A percentile compares a stretch with the other conserved stretches of the same genome.
Evolutionary conservation across 1,140 invertebrate species (phyloP).

Genomic region (Hycleus phaleratus): DNA sequence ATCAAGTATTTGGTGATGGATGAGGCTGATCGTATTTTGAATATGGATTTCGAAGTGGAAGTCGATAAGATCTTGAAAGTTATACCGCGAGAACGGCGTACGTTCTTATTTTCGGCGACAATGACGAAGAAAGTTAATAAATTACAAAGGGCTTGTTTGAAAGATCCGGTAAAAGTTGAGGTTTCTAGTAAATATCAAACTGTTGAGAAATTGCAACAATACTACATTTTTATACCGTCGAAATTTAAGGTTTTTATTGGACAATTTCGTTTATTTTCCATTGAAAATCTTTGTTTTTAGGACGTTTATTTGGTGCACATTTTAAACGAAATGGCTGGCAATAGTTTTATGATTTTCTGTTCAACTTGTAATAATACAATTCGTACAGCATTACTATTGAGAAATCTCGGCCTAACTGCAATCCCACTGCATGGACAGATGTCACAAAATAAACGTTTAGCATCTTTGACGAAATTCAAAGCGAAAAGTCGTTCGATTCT

Average conservation of each 20-base stretch:
- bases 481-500: slow-evolving; percentile 78
- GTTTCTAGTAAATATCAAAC: slow-evolving; percentile 97
- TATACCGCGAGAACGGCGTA: slow-evolving; percentile 80
- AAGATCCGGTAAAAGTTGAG: slow-evolving; percentile 90
- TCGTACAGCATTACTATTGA: slow-evolving; percentile 76
- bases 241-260: slow-evolving; percentile 74
- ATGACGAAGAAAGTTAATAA: slow-evolving; percentile 99
- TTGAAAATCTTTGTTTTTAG: slow-evolving; percentile 42
- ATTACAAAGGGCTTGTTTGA: slow-evolving; percentile 87
- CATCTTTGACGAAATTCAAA: slow-evolving; percentile 89
- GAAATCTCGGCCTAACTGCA: slow-evolving; percentile 82
- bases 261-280: background rate
- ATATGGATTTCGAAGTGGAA: slow-evolving; percentile 95
- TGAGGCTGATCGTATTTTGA: slow-evolving; percentile 91
- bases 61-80: slow-evolving; percentile 92
- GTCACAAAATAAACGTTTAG: slow-evolving; percentile 88
- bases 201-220: slow-evolving; percentile 92
- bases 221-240: slow-evolving; percentile 91
- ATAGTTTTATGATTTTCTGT: slow-evolving; percentile 97
- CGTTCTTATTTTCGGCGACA: slow-evolving; percentile 91
- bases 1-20: slow-evolving; percentile 94
- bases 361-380: slow-evolving; percentile 90
- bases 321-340: slow-evolving; percentile 91
- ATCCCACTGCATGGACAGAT: slow-evolving; percentile 97
- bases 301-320: slow-evolving; percentile 96